Conservation (phyloP, 2,113 vertebrate genomes). For the Brachyistius frenatus region DNA sequence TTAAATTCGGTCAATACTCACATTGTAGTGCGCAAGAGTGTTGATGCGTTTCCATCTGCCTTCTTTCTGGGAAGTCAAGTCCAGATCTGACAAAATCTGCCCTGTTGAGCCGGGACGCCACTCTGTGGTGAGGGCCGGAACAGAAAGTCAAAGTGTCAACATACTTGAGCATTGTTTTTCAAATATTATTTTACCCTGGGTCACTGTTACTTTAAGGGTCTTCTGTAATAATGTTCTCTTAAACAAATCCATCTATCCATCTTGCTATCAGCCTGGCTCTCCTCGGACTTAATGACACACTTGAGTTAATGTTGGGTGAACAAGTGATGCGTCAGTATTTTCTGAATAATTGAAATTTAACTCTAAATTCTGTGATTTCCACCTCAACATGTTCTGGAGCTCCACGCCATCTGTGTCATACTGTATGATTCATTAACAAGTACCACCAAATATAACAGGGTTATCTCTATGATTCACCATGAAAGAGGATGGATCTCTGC, state of each 20-base stretch:
- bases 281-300: conserved; percentile 33
- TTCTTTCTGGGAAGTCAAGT: conserved; percentile 97
- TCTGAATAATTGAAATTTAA: conserved; percentile 50
- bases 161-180: background rate
- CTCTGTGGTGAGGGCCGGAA: conserved; percentile 82
- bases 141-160: conserved; percentile 1
- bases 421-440: conserved; percentile 53
- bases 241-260: conserved; percentile 20
- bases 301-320: conserved; percentile 27
- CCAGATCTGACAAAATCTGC: conserved; percentile 96
- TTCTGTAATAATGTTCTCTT: conserved; percentile 16
- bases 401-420: conserved; percentile 26
- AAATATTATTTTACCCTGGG: conserved; percentile 9
- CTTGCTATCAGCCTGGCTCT: background rate
- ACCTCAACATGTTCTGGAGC: conserved; percentile 27
- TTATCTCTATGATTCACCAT: conserved; percentile 59
- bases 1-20: conserved; percentile 80
- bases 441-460: conserved; percentile 44
- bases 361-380: conserved; percentile 41
- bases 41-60: conserved; percentile 95
- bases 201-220: conserved; percentile 5
- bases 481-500: conserved; percentile 64
- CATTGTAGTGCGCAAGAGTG: conserved; percentile 97
- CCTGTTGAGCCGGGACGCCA: conserved; percentile 98
- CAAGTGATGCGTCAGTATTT: conserved; percentile 24